Conservation (phyloP, 2,888 invertebrate genomes). For the Furcula furcula region DNA sequence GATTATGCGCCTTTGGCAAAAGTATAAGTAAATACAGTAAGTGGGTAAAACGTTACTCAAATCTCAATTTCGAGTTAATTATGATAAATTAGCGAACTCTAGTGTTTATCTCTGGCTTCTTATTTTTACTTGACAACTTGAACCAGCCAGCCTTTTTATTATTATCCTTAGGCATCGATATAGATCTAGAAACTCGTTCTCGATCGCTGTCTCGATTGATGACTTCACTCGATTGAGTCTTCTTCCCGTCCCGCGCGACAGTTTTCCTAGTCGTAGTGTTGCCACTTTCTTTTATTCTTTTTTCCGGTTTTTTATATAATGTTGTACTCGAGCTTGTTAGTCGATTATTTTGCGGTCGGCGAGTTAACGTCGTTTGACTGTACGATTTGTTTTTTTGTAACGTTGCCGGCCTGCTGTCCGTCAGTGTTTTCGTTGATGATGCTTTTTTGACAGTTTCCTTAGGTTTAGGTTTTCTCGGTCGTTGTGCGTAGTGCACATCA, state of each 20-base stretch:
- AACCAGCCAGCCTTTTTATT: conserved; percentile 89
- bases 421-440: conserved; percentile 63
- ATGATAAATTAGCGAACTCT: conserved; percentile 71
- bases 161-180: conserved; percentile 87
- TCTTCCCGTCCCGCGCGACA: conserved; percentile 59
- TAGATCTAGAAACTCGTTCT: conserved; percentile 82
- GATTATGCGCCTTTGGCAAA: no score
- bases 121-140: conserved; percentile 80
- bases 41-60: no score
- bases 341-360: conserved; percentile 56
- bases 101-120: conserved; percentile 64
- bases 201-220: conserved; percentile 76
- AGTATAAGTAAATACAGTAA: no score
- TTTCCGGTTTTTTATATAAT: conserved; percentile 69
- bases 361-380: conserved; percentile 67
- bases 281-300: conserved; percentile 49
- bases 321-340: conserved; percentile 66
- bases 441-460: conserved; percentile 67
- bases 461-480: conserved; percentile 65
- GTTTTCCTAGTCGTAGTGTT: conserved; percentile 68
- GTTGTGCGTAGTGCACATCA: conserved; percentile 90
- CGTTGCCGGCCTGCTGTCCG: conserved; percentile 51
- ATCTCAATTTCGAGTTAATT: no score
- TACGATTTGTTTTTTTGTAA: conserved; percentile 75
- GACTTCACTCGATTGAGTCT: conserved; percentile 84